Conservation (phyloP, 2,797 vertebrate genomes). For the Stomatorhinus walkeri region DNA sequence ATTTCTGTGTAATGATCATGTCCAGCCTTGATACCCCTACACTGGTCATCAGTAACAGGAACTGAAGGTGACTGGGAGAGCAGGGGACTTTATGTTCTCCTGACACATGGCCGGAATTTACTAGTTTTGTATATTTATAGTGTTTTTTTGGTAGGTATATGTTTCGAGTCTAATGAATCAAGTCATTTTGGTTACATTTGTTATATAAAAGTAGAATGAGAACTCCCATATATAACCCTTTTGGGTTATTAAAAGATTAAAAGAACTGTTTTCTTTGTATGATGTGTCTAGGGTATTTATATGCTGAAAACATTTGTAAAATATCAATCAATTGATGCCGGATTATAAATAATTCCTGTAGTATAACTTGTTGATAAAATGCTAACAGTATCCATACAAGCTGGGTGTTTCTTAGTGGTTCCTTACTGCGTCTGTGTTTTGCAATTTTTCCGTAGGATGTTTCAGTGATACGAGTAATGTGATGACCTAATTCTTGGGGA, state of each 20-base stretch:
- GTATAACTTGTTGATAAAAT: conserved; percentile 35
- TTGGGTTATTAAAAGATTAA: not conserved
- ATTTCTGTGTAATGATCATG: not conserved
- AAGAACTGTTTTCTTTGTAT: not conserved
- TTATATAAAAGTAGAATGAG: not conserved
- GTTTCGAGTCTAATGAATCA: not conserved
- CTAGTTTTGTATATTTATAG: not conserved
- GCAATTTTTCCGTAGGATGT: conserved; percentile 46
- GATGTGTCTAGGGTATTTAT: not conserved
- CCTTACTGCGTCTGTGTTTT: conserved; percentile 46
- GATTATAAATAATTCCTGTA: not conserved
- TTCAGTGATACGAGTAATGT: conserved; percentile 47
- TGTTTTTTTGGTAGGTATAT: not conserved
- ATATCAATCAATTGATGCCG: not conserved
- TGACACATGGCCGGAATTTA: not conserved
- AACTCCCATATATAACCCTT: not conserved
- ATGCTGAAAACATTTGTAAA: not conserved
- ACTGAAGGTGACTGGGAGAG: not conserved
- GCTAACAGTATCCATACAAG: conserved; percentile 56
- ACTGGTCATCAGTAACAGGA: not conserved
- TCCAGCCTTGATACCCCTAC: not conserved
- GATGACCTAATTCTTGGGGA: conserved; percentile 64
- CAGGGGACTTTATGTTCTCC: not conserved
- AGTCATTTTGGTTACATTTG: not conserved
- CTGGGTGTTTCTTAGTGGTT: conserved; percentile 41